These are phyloP conservation scores for Nettapus auritus DNA, from an alignment of 2,113 vertebrate species.

Conservation along the genomic window DNA sequence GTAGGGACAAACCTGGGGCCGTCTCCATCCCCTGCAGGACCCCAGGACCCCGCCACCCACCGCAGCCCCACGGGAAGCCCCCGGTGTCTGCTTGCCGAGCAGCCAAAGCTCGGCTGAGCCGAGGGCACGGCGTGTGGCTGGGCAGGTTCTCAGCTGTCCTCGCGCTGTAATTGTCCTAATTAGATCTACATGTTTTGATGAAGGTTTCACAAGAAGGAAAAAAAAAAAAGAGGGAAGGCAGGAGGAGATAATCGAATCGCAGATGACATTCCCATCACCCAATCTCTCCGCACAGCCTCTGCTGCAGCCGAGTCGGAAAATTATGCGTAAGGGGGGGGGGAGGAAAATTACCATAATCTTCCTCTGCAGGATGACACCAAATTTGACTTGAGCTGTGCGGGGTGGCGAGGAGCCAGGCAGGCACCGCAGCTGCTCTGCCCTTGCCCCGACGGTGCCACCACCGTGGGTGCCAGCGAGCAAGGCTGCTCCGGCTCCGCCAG, in stretches of 20 bases:
- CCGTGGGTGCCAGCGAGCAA: background rate
- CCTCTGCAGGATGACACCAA: constrained; percentile 36
- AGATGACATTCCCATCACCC: constrained; percentile 78
- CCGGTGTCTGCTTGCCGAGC: background rate
- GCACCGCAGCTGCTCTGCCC: background rate
- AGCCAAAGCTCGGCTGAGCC: background rate
- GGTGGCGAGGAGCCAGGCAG: background rate
- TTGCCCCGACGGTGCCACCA: accelerated
- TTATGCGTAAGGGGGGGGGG: constrained; percentile 19
- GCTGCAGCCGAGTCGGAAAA: constrained; percentile 46
- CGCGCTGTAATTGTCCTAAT: constrained; percentile 77
- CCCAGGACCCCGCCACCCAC: accelerated
- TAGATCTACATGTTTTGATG: constrained; percentile 78
- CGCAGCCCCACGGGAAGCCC: accelerated
- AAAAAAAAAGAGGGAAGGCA: constrained; percentile 52
- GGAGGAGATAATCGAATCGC: constrained; percentile 79
- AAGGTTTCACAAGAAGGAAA: constrained; percentile 72
- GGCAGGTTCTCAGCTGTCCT: constrained; percentile 51
- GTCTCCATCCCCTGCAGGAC: background rate
- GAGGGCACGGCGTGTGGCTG: accelerated
- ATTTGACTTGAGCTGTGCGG: background rate
- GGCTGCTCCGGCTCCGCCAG: background rate
- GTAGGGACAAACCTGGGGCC: accelerated
- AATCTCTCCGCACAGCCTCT: constrained; percentile 58
- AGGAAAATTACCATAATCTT: constrained; percentile 33